Evolutionary conservation across 2,113 vertebrate species (phyloP).

Genomic region (Ellobius talpinus): DNA sequence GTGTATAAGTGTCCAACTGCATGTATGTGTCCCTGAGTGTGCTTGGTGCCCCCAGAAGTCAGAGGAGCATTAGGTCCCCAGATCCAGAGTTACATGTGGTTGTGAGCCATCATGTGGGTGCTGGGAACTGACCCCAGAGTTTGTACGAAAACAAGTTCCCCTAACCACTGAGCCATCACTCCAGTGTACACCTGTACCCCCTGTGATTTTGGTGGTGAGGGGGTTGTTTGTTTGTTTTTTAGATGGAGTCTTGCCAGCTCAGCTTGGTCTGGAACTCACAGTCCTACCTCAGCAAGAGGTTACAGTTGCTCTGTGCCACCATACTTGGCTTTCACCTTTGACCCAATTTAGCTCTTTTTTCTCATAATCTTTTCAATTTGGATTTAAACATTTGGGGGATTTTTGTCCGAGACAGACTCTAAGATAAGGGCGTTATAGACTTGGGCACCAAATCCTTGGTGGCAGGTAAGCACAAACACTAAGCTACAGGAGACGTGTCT

Average conservation of each 20-base stretch:
- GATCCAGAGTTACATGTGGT: not conserved
- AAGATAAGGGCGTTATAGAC: not conserved
- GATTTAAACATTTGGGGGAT: not conserved
- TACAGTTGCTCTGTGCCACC: too few relatives aligned
- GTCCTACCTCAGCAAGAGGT: too few relatives aligned
- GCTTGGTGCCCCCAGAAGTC: not conserved
- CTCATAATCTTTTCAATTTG: not conserved
- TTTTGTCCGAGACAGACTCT: not conserved
- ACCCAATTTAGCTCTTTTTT: not conserved
- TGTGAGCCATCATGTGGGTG: not conserved
- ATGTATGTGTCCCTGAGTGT: not conserved
- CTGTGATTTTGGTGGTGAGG: too few relatives aligned
- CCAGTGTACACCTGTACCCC: not conserved
- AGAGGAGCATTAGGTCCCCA: not conserved
- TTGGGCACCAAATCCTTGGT: not conserved
- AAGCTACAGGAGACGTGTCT: not conserved
- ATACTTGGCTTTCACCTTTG: not conserved
- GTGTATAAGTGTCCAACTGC: not conserved
- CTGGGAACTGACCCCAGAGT: not conserved
- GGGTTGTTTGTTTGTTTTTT: too few relatives aligned
- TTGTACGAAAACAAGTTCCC: not conserved
- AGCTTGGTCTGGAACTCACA: too few relatives aligned
- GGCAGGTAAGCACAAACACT: not conserved
- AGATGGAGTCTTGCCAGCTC: too few relatives aligned
- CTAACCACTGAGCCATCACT: not conserved